Percentiles rank a stretch among this genome's conserved stretches.
phyloP scores from a whole-genome alignment of 2,113 vertebrate genomes.

The Gorsachius goisagi region DNA sequence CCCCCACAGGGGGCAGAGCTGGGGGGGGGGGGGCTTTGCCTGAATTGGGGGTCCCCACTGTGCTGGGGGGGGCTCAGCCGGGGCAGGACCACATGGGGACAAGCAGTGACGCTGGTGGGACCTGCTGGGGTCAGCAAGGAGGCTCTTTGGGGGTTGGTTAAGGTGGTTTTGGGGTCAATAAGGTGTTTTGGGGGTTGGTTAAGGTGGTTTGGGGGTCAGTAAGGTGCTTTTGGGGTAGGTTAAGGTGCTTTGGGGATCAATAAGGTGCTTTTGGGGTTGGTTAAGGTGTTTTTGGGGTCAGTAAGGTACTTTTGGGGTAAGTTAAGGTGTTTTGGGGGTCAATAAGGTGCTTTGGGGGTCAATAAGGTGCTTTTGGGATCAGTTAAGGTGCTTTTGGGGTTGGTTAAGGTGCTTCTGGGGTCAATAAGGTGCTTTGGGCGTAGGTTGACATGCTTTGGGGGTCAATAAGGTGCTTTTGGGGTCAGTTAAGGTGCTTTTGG shows the following conservation, averaged over 20 bases:
- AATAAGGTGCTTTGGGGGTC: background rate
- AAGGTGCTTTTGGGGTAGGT: background rate
- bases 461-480: background rate
- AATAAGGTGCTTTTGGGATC: background rate
- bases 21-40: too few relatives aligned
- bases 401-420: background rate
- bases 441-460: background rate
- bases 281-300: too few relatives aligned
- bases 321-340: background rate
- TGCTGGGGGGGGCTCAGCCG: too few relatives aligned
- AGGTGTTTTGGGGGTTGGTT: too few relatives aligned
- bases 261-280: too few relatives aligned
- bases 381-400: background rate
- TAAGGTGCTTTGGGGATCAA: background rate
- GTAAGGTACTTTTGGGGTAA: background rate
- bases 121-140: too few relatives aligned
- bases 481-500: background rate
- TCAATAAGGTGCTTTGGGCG: too few relatives aligned
- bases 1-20: too few relatives aligned
- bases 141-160: too few relatives aligned
- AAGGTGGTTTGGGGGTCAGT: background rate
- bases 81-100: too few relatives aligned
- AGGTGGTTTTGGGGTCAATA: background rate
- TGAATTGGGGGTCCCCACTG: too few relatives aligned
- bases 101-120: too few relatives aligned